Evolutionary conservation across 2,888 invertebrate genomes (phyloP).

Genomic region (Glyphotaelius pellucidus): DNA sequence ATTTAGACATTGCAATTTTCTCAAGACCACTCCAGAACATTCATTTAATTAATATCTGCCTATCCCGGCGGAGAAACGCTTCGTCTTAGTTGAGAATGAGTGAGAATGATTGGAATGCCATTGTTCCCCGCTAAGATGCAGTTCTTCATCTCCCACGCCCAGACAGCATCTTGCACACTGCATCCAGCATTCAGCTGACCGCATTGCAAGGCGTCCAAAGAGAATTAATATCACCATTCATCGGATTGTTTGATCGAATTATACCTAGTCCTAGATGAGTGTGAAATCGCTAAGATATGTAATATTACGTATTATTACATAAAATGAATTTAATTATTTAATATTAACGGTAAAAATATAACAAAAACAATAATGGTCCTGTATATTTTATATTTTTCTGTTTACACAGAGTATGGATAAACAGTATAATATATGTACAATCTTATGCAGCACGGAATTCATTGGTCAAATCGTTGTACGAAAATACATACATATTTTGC

Average conservation of each 20-base stretch:
- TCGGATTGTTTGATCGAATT: background rate
- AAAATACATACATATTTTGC: too few relatives aligned
- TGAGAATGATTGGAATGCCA: background rate
- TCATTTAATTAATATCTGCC: background rate
- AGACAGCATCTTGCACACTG: background rate
- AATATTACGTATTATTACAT: too few relatives aligned
- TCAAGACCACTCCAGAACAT: background rate
- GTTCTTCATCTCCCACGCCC: background rate
- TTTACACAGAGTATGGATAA: too few relatives aligned
- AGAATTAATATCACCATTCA: background rate
- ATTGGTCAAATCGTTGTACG: too few relatives aligned
- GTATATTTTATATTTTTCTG: too few relatives aligned
- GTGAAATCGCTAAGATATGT: too few relatives aligned
- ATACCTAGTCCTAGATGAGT: too few relatives aligned
- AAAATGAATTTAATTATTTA: too few relatives aligned
- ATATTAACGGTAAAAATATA: too few relatives aligned
- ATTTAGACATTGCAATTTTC: background rate
- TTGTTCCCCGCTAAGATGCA: background rate
- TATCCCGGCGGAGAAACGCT: background rate
- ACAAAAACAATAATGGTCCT: too few relatives aligned
- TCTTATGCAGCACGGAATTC: too few relatives aligned
- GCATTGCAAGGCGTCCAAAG: background rate
- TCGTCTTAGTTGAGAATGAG: background rate
- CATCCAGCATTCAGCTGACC: background rate
- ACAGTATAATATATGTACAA: too few relatives aligned